These are phyloP conservation scores for Colostygia pectinataria DNA, from an alignment of 2,888 invertebrate genomes.

Conservation along the genomic window DNA sequence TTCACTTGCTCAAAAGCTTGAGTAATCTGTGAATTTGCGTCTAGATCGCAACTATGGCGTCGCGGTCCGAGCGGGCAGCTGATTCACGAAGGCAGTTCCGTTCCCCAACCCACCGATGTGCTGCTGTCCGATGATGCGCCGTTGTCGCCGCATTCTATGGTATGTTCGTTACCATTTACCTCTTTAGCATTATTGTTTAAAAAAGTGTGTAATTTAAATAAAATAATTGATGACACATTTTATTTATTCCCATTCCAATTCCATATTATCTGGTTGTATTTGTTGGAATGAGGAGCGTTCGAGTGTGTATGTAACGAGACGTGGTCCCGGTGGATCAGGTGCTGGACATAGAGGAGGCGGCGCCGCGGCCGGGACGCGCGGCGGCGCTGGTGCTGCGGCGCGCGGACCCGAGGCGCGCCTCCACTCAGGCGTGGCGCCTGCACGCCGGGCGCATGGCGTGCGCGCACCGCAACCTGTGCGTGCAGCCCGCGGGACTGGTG, in stretches of 20 bases:
- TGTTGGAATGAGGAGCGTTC: too few relatives aligned
- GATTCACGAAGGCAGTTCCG: conserved; percentile 95
- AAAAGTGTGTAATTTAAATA: too few relatives aligned
- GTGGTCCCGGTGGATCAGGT: conserved; percentile 71
- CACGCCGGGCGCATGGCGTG: conserved; percentile 92
- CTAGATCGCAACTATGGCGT: conserved; percentile 95
- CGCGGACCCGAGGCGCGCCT: conserved; percentile 91
- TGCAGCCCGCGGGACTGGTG: conserved; percentile 78
- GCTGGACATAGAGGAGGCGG: conserved; percentile 94
- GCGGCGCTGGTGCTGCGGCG: conserved; percentile 91
- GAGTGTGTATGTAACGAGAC: too few relatives aligned
- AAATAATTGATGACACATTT: too few relatives aligned
- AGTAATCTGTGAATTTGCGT: neutral
- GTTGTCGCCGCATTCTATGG: conserved; percentile 73
- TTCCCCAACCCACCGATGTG: conserved; percentile 80
- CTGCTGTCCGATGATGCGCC: conserved; percentile 57
- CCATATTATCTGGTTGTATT: too few relatives aligned
- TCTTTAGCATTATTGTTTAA: too few relatives aligned
- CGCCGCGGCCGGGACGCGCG: conserved; percentile 89
- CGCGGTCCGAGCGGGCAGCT: conserved; percentile 94
- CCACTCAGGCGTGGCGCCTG: conserved; percentile 94
- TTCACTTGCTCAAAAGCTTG: neutral
- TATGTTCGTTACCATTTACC: too few relatives aligned
- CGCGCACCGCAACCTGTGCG: conserved; percentile 93
- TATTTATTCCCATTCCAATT: too few relatives aligned